Conservation (phyloP, 2,888 invertebrate genomes). For the Sminthurides aquaticus region DNA sequence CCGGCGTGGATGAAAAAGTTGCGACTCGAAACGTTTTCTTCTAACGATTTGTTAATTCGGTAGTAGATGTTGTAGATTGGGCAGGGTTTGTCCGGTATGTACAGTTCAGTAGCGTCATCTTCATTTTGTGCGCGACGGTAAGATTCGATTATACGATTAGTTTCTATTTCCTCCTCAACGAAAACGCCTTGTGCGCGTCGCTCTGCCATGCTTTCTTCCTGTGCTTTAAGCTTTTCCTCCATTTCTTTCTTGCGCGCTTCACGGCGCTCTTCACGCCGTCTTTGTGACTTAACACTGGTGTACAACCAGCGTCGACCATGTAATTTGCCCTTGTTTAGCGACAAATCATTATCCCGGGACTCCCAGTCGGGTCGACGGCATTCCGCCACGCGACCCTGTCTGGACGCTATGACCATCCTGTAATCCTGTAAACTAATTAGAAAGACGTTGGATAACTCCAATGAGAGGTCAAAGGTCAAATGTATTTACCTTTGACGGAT, state of each 20-base stretch:
- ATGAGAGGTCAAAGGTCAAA: neutral
- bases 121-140: constrained; percentile 28
- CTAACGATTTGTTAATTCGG: constrained; percentile 44
- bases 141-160: constrained; percentile 28
- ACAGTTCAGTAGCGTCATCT: constrained; percentile 54
- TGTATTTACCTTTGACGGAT: constrained; percentile 26
- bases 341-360: constrained; percentile 21
- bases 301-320: constrained; percentile 37
- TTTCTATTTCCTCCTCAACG: constrained; percentile 37
- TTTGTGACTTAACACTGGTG: constrained; percentile 55
- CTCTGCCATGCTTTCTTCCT: constrained; percentile 48
- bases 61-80: constrained; percentile 55
- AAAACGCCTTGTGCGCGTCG: constrained; percentile 20
- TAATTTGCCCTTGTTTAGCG: constrained; percentile 35
- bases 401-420: constrained; percentile 32
- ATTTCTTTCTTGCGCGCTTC: constrained; percentile 53
- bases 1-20: constrained; percentile 58
- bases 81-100: constrained; percentile 55
- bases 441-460: neutral
- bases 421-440: too few relatives aligned
- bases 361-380: constrained; percentile 37
- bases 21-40: constrained; percentile 44
- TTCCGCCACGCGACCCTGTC: constrained; percentile 32
- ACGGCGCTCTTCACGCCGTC: constrained; percentile 56
- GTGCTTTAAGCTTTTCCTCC: constrained; percentile 52